A percentile compares a stretch with the other conserved stretches of the same genome.
phyloP scores from a whole-genome alignment of 53 echinoderm and acorn worm species.

The Echinarachnius parma region DNA sequence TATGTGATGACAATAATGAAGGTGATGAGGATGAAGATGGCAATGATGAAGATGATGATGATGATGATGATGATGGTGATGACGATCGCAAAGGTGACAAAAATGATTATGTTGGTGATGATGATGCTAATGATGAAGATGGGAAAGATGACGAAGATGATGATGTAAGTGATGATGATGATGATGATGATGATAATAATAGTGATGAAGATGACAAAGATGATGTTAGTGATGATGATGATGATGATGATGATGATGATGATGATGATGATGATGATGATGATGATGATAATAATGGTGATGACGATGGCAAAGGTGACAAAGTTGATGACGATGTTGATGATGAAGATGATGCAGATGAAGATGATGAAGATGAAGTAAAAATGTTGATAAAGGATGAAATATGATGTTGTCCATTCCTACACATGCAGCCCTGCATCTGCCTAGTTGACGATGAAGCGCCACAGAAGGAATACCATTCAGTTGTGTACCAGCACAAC shows the following conservation, averaged over 20 bases:
- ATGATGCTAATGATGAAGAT: too few species aligned
- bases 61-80: too few species aligned
- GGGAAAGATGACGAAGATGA: too few species aligned
- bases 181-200: slow-evolving; percentile 1
- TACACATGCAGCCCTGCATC: slow-evolving; percentile 54
- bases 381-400: too few species aligned
- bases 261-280: slow-evolving; percentile 8
- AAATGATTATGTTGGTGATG: too few species aligned
- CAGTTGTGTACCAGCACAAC: slow-evolving; percentile 59
- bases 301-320: not conserved
- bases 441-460: slow-evolving; percentile 68
- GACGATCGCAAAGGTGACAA: too few species aligned
- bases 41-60: too few species aligned
- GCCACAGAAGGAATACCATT: slow-evolving; percentile 54
- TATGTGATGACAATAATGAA: too few species aligned
- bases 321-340: not conserved
- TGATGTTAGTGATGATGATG: not conserved
- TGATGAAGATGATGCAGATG: slow-evolving; percentile 4
- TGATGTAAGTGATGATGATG: not conserved
- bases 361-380: not conserved
- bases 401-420: too few species aligned
- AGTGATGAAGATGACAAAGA: too few species aligned
- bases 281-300: not conserved
- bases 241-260: slow-evolving; percentile 5
- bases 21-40: too few species aligned